These are phyloP conservation scores for Drosophila paulistorum DNA, from an alignment of 1,140 invertebrate genomes.

Conservation along the genomic window DNA sequence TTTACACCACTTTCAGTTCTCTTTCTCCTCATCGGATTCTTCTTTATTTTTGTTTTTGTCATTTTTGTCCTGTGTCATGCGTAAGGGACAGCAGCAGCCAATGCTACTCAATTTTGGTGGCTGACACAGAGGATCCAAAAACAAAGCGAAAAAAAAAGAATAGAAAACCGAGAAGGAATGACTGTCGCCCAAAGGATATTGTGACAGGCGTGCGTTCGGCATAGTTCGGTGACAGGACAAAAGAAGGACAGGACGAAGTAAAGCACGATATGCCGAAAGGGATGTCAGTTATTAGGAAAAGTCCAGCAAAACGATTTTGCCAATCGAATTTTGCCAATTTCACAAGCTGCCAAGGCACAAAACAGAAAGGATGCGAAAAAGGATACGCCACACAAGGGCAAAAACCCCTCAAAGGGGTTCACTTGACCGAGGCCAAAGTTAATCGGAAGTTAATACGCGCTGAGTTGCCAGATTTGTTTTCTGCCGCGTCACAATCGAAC, in stretches of 20 bases:
- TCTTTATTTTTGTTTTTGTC: slow-evolving; percentile 25
- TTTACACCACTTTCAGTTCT: slow-evolving; percentile 18
- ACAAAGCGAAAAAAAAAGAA: slow-evolving; percentile 12
- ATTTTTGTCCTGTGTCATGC: slow-evolving; percentile 64
- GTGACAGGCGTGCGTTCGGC: slow-evolving; percentile 71
- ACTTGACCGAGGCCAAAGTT: slow-evolving; percentile 74
- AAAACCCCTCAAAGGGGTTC: slow-evolving; percentile 56
- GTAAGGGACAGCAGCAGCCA: slow-evolving; percentile 49
- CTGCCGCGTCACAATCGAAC: slow-evolving; percentile 61
- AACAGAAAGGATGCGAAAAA: slow-evolving; percentile 7
- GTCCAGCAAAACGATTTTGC: slow-evolving; percentile 74
- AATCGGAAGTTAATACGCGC: slow-evolving; percentile 79
- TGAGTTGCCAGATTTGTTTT: slow-evolving; percentile 77
- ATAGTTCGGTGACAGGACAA: slow-evolving; percentile 62
- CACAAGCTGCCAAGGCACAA: slow-evolving; percentile 54
- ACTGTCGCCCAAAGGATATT: slow-evolving; percentile 78
- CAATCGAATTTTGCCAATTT: slow-evolving; percentile 77
- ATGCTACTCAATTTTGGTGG: slow-evolving; percentile 68
- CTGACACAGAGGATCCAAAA: slow-evolving; percentile 5
- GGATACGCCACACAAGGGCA: background rate
- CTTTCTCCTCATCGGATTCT: slow-evolving; percentile 17
- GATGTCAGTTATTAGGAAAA: slow-evolving; percentile 68
- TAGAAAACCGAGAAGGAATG: slow-evolving; percentile 56
- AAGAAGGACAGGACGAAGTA: slow-evolving; percentile 40
- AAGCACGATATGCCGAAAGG: slow-evolving; percentile 42